Conservation (phyloP, 2,113 vertebrate genomes). For the Enhydra lutris region DNA sequence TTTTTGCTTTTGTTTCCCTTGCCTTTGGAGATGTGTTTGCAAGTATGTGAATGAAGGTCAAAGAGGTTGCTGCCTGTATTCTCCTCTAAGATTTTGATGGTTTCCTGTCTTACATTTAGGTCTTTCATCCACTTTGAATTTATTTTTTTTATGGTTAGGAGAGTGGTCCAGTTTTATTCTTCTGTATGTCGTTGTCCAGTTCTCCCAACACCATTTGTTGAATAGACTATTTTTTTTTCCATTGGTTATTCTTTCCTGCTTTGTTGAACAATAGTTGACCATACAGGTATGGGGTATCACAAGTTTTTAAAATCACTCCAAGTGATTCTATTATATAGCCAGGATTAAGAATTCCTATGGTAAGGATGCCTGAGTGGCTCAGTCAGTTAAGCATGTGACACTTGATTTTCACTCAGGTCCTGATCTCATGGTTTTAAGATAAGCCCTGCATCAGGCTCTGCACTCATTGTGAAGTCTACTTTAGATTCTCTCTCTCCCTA, state of each 20-base stretch:
- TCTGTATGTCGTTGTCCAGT: neutral
- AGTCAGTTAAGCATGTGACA: neutral
- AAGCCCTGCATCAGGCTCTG: neutral
- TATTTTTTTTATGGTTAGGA: neutral
- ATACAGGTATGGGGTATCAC: neutral
- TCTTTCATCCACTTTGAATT: neutral
- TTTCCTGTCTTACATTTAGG: neutral
- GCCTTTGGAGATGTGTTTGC: too few relatives aligned
- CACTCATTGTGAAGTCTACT: neutral
- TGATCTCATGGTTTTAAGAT: neutral
- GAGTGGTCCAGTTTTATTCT: neutral
- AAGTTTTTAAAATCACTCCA: neutral
- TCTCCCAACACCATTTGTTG: neutral
- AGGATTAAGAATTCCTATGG: neutral
- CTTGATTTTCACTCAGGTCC: neutral
- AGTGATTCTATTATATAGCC: neutral
- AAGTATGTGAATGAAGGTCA: too few relatives aligned
- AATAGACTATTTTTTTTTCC: neutral
- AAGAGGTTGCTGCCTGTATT: too few relatives aligned
- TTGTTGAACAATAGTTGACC: neutral
- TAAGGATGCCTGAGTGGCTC: neutral
- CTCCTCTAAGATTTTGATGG: too few relatives aligned
- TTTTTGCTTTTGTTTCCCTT: too few relatives aligned
- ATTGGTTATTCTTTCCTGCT: neutral
- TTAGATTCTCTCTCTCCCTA: neutral